Evolutionary conservation across 2,113 vertebrate genomes (phyloP).

Genomic region (Shinisaurus crocodilurus): DNA sequence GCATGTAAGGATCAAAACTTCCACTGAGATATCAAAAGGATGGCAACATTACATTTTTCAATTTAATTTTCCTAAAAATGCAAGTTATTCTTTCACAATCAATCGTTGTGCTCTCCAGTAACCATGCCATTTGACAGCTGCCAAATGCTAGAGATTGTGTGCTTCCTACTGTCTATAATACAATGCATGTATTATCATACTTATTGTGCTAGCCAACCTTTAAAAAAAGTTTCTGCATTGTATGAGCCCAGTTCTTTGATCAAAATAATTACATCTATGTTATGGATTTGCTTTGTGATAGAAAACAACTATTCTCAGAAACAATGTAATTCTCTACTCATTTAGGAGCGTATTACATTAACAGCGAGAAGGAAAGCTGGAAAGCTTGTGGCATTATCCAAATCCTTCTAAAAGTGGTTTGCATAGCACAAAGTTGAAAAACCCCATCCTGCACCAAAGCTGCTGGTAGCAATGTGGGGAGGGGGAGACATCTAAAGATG

Average conservation of each 20-base stretch:
- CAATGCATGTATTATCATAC: background rate
- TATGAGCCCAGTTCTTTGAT: background rate
- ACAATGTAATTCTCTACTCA: background rate
- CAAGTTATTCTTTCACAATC: background rate
- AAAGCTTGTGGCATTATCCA: background rate
- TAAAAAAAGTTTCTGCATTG: background rate
- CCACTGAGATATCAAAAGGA: background rate
- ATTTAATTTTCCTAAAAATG: background rate
- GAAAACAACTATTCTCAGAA: background rate
- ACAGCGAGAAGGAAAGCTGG: background rate
- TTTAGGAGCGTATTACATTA: background rate
- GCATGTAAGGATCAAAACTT: background rate
- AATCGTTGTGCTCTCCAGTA: background rate
- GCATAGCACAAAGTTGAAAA: background rate
- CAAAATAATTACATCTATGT: conserved; percentile 6
- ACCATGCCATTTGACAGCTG: background rate
- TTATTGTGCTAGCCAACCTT: background rate
- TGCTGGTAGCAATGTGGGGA: background rate
- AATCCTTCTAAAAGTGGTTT: background rate
- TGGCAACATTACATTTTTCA: conserved; percentile 1
- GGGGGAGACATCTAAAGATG: background rate
- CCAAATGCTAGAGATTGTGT: background rate
- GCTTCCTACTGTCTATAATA: background rate
- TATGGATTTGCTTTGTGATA: background rate
- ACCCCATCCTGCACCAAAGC: background rate